Evolutionary conservation across 2,113 vertebrate species (phyloP), one percentile per base, ranked within the genome.

Genomic region (Eulemur rufifrons): DNA sequence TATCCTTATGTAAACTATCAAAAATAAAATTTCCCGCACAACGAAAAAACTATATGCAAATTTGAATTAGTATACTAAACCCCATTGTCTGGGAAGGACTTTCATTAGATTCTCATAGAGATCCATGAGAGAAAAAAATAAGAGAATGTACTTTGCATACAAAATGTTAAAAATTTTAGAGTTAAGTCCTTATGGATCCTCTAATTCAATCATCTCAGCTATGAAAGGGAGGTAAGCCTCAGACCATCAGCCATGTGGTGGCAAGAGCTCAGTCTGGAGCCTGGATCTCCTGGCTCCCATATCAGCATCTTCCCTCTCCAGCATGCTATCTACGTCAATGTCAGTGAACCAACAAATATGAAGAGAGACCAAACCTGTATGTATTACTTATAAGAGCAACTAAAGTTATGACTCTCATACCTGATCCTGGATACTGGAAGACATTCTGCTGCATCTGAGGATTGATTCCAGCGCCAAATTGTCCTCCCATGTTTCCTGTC

Each of bases 361-460:
- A 3, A 68, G 52, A 76, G 14, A 82, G 78, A 47, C 15, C 74
- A 2, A 0, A 7, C 21, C 32, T 27, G 39, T 2, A 25, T 2
- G 29, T 3, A 29, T 69, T 3, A 52, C 6, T 3, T 32, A 34
- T 9, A 77, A 82, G 94, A 73, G 39, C 45, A 52, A 54, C n/a
- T 14, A n/a, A 20, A 42, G n/a, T 0, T 17, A 47, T 17, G 34
- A 9, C 8, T 71, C 42, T 96, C 98, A 56, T 98, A 99, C 99
- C 99, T 86, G 99, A 98, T 83, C 99, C 99, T 37, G 99, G 99
- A 89, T 99, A 99, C 98, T 99, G 99, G 94, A 99, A 99, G 98
- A 99, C 98, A 71, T 98, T 99, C 98, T 99, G 99, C 98, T 99
- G 99, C 98, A 99, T 98, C 56, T 99, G 98, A 8, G 99, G 97